Evolutionary conservation across 2,113 vertebrate genomes (phyloP), one percentile per base, ranked within the genome.

Genomic region (Anoplopoma fimbria): DNA sequence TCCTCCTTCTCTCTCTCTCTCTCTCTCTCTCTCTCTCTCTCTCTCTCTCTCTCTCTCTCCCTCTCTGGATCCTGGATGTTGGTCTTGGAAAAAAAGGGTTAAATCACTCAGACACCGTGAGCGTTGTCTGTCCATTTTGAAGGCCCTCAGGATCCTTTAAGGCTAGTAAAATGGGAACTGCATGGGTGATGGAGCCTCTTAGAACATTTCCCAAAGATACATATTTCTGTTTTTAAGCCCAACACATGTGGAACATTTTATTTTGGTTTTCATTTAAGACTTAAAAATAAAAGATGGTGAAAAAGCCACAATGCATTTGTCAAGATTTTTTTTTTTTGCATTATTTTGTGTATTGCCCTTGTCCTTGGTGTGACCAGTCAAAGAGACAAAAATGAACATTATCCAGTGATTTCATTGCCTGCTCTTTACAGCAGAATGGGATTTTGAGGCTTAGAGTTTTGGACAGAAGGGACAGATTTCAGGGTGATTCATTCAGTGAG

Each of bases 401-500:
- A 83, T 36, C 19, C 57, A 17, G 58, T 47, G 75, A 79, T 70
- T 65, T 60, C 21, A 2, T 68, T 27, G 69, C 63, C 49, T 51
- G 75, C 29, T 88, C 68, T 78, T 68, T 68, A 61, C 64, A 86
- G 75, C 23, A 63, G 79, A 88, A 68, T 58, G 27, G 63, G 65
- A 77, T 86, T 88, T 82, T 87, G 88, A 91, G 55, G 69, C 69
- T 69, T 34, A 86, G 84, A 71, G 61, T 80, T 88, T 76, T 61
- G 64, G 84, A 89, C 83, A 90, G 87, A 87, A 88, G 86, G 89
- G 75, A 88, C 87, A 85, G 85, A 90, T 83, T 89, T 88, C 42
- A 64, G 61, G 6, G 71, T 92, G 91, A 92, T 90, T 93, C 88
- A 88, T 81, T 77, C 78, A 83, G 67, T 9, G 87, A 85, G 79